These are phyloP conservation scores for Neodiprion pinetum DNA, from an alignment of 1,140 invertebrate genomes.

Conservation along the genomic window DNA sequence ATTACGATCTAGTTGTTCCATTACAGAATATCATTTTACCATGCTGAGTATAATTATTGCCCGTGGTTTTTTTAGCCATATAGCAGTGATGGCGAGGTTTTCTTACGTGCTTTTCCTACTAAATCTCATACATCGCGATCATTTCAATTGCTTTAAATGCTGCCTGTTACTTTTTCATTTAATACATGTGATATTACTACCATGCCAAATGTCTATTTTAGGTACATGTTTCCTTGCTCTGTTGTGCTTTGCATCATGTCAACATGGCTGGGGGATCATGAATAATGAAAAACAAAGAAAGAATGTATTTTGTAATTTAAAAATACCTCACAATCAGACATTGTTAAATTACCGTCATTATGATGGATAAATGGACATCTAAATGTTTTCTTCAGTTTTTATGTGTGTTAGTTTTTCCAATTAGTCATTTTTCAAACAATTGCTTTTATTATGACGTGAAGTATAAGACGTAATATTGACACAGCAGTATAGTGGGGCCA, in stretches of 20 bases:
- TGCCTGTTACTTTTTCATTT: neutral
- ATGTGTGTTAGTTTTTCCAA: too few species aligned
- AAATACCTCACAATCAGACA: neutral
- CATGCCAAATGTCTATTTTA: neutral
- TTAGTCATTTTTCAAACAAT: too few species aligned
- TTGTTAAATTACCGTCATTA: neutral
- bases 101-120: neutral
- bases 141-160: neutral
- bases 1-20: neutral
- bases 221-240: neutral
- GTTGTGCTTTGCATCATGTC: neutral
- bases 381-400: too few species aligned
- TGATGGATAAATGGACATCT: too few species aligned
- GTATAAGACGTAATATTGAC: too few species aligned
- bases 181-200: neutral
- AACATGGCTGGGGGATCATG: neutral
- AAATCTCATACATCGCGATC: neutral
- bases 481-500: too few species aligned
- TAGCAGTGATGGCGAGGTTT: conserved; percentile 4
- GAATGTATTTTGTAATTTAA: neutral
- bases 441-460: too few species aligned
- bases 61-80: neutral
- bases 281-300: neutral
- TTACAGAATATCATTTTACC: neutral
- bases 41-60: neutral